Evolutionary conservation across 2,888 invertebrate genomes (phyloP).

Genomic region (Sinotaia quadrata): DNA sequence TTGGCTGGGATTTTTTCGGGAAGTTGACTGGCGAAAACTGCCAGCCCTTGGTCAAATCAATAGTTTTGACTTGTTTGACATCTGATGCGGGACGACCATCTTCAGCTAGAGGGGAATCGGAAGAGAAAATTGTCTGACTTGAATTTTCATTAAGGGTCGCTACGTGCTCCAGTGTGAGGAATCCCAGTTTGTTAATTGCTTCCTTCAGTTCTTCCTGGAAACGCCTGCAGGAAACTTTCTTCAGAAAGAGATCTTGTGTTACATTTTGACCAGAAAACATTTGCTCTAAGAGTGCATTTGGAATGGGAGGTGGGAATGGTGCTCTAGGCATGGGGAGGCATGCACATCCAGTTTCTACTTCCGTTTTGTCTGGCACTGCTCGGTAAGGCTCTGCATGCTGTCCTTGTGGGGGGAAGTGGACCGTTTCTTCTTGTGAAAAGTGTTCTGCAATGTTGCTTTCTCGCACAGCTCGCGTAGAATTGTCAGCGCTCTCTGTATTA

Average conservation of each 20-base stretch:
- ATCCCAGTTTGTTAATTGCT: background rate
- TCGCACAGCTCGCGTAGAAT: constrained; percentile 6
- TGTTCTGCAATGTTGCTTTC: background rate
- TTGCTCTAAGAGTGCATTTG: background rate
- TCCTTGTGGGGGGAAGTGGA: too few relatives aligned
- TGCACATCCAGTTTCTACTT: too few relatives aligned
- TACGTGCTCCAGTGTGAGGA: background rate
- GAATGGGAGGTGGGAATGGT: constrained; percentile 17
- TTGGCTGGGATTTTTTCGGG: background rate
- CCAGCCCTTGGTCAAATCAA: constrained; percentile 24
- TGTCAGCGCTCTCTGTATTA: background rate
- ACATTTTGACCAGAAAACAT: constrained; percentile 21
- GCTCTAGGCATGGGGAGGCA: background rate
- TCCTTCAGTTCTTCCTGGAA: constrained; percentile 10
- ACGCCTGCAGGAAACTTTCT: constrained; percentile 3
- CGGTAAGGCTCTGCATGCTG: too few relatives aligned
- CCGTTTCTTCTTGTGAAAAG: too few relatives aligned
- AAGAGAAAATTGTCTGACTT: too few relatives aligned
- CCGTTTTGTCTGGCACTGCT: too few relatives aligned
- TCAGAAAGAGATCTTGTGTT: background rate
- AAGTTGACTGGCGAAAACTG: background rate
- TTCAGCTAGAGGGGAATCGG: background rate
- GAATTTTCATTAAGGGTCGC: background rate
- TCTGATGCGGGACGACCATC: background rate
- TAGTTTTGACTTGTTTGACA: background rate